A percentile compares a stretch with the other conserved stretches of the same genome.
phyloP scores from a whole-genome alignment of 2,113 vertebrate species.

The Mirza zaza region DNA sequence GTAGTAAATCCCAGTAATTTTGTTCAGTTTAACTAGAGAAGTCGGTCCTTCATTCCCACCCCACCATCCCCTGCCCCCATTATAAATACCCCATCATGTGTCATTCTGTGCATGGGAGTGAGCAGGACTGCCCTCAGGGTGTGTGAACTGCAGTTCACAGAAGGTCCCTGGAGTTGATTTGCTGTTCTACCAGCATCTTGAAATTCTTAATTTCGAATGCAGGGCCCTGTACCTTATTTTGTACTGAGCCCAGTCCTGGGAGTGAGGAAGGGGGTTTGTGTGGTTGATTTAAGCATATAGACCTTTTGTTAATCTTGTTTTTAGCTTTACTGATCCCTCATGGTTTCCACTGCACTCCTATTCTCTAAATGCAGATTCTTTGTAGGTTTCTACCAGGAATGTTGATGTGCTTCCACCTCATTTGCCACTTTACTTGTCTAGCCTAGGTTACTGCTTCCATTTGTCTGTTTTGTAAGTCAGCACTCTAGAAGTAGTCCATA shows the following conservation, averaged over 20 bases:
- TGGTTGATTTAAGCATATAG: not conserved
- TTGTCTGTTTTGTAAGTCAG: not conserved
- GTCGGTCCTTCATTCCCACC: not conserved
- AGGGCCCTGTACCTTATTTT: not conserved
- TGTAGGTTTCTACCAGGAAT: not conserved
- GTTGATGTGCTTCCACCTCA: not conserved
- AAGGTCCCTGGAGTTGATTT: not conserved
- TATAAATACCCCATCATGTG: accelerated
- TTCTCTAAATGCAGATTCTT: not conserved
- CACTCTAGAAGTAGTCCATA: not conserved
- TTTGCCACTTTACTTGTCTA: no score
- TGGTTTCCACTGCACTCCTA: not conserved
- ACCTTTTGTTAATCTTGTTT: not conserved
- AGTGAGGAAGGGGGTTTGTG: not conserved
- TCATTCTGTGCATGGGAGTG: not conserved
- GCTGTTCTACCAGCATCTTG: not conserved
- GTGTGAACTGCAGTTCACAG: not conserved
- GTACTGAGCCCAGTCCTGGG: not conserved
- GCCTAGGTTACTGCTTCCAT: not conserved
- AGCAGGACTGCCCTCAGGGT: not conserved
- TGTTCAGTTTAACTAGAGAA: not conserved
- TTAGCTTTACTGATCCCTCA: not conserved
- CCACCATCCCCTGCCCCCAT: not conserved
- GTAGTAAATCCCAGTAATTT: not conserved
- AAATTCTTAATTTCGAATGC: not conserved